These are phyloP conservation scores for Phenacoccus solenopsis DNA, from an alignment of 1,140 invertebrate species.

Conservation along the genomic window DNA sequence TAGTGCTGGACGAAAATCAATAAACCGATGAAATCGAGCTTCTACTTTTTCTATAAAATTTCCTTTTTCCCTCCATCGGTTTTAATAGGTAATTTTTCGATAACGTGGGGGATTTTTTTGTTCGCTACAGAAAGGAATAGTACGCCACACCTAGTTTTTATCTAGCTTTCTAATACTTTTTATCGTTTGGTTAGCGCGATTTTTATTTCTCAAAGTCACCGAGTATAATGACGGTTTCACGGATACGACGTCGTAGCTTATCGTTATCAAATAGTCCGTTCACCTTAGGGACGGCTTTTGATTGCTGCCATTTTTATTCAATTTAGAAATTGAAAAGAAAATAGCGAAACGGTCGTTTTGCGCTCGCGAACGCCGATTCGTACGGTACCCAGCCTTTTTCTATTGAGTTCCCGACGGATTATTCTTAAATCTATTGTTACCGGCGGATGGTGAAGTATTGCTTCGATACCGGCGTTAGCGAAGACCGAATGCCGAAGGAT, in stretches of 20 bases:
- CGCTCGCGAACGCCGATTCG: neutral
- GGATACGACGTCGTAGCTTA: neutral
- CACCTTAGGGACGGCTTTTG: neutral
- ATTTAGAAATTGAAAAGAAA: constrained; percentile 3
- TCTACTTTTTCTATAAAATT: no score
- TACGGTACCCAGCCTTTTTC: neutral
- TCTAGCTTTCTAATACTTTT: neutral
- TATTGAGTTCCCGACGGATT: neutral
- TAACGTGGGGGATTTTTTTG: no score
- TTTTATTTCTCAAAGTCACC: constrained; percentile 1
- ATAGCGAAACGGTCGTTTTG: neutral
- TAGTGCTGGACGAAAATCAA: no score
- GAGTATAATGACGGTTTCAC: neutral
- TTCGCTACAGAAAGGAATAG: no score
- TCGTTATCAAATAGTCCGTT: neutral
- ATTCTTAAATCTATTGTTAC: constrained; percentile 3
- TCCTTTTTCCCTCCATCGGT: no score
- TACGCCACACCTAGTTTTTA: neutral
- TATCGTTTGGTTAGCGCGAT: no score
- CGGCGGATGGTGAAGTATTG: neutral
- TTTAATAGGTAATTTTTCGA: no score
- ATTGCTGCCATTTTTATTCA: constrained; percentile 2
- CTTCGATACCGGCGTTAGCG: neutral
- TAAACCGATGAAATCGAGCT: no score
- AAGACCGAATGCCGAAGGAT: neutral